Evolutionary conservation across 2,113 vertebrate species (phyloP), one percentile per base, ranked within the genome.

Genomic region (Tenebrosternarchus preto): DNA sequence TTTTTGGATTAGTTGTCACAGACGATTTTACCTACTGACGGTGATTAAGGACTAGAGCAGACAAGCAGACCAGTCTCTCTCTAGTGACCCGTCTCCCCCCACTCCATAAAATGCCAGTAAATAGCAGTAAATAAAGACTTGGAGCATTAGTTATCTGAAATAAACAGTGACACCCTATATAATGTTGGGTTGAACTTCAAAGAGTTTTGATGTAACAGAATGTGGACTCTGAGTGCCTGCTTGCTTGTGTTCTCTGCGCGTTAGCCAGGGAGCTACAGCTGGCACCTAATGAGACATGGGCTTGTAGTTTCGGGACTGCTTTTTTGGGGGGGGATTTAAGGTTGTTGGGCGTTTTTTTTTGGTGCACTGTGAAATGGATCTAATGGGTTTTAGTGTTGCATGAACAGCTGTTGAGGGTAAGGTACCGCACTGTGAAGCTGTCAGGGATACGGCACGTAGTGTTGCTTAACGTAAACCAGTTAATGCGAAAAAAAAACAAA

Each of bases 1-100:
- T 97, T 96, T 97, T 94, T 96, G 95, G 96, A 95, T 95, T 95
- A 94, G 92, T 94, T 93, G 94, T 94, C 94, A 94, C 95, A 95
- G 93, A 93, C 92, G 92, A 94, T 95, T 96, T 95, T 95, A 94
- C 94, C 92, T 93, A 92, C 91, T 93, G 92, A 92, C 93, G 84
- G 91, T 94, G 93, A 96, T 93, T 94, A 95, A 95, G 92, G 92
- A 93, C 91, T 90, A 90, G 90, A 89, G 89, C 92, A 92, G 92
- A 95, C 91, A 88, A 87, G 89, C 90, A 89, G 69, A 90, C 80
- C 91, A 93, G 90, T 88, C 82, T 85, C 85, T 94, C 94, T 95
- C 94, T 83, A 83, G 93, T 92, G 95, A 93, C 88, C 89, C 74
- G 85, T 90, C 76, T 91, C 86, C 86, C 43, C 43, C 69, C 85